Percentiles rank a stretch among this genome's conserved stretches.
phyloP scores from a whole-genome alignment of 2,888 invertebrate genomes.

The Aphidoletes aphidimyza region DNA sequence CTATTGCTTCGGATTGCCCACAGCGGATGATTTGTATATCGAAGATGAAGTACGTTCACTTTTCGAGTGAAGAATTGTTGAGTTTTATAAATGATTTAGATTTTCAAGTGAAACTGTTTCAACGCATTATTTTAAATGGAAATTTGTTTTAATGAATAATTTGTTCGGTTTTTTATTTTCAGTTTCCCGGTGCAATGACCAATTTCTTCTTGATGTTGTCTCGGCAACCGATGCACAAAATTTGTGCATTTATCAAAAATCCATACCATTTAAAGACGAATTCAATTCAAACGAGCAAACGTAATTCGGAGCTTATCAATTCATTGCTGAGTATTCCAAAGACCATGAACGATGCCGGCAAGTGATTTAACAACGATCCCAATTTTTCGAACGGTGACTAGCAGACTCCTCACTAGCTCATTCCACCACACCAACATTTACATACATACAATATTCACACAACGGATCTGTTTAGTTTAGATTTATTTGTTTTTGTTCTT shows the following conservation, averaged over 20 bases:
- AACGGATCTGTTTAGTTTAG: conserved; percentile 9
- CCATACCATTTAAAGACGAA: conserved; percentile 58
- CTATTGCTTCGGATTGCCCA: conserved; percentile 59
- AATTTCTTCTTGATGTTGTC: background rate
- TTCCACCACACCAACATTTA: background rate
- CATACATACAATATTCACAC: background rate
- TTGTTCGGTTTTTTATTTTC: conserved; percentile 32
- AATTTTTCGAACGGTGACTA: background rate
- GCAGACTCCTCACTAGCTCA: background rate
- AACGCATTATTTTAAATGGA: no score
- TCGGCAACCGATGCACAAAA: conserved; percentile 59
- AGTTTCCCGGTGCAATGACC: background rate
- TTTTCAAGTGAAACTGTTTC: background rate
- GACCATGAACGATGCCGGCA: conserved; percentile 79
- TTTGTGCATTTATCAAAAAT: conserved; percentile 60
- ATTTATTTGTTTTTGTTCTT: no score
- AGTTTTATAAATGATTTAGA: background rate
- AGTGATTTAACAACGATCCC: conserved; percentile 63
- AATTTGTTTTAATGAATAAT: no score
- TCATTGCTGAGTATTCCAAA: conserved; percentile 81
- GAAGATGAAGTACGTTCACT: conserved; percentile 62
- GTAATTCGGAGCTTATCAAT: conserved; percentile 79
- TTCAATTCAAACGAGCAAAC: conserved; percentile 67
- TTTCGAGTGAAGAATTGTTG: no score
- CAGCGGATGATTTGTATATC: conserved; percentile 64